Evolutionary conservation across 1,140 invertebrate genomes (phyloP).

Genomic region (Drosophila leontia): DNA sequence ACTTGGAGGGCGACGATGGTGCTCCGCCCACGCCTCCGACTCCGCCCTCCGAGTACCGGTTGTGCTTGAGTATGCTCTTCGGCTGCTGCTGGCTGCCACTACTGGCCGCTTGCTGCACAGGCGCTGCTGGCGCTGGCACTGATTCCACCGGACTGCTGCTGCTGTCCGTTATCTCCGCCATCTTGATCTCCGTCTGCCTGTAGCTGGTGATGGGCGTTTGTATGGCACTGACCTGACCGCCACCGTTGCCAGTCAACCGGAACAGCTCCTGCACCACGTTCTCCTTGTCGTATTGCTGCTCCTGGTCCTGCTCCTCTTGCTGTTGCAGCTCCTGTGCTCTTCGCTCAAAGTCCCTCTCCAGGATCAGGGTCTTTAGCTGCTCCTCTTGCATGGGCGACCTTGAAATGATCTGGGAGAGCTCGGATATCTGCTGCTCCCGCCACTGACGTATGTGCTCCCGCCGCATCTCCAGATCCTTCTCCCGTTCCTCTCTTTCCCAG

Average conservation of each 20-base stretch:
- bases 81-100: slow-evolving; percentile 55
- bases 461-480: slow-evolving; percentile 87
- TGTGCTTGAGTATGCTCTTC: slow-evolving; percentile 84
- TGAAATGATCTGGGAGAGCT: slow-evolving; percentile 89
- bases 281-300: slow-evolving; percentile 85
- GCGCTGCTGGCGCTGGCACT: slow-evolving; percentile 6
- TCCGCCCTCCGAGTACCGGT: slow-evolving; percentile 76
- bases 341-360: slow-evolving; percentile 95
- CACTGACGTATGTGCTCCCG: slow-evolving; percentile 86
- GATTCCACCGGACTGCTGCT: slow-evolving; percentile 46
- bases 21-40: slow-evolving; percentile 46
- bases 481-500: slow-evolving; percentile 95
- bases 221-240: slow-evolving; percentile 72
- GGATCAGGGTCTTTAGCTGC: slow-evolving; percentile 91
- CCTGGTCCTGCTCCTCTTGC: slow-evolving; percentile 91
- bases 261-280: slow-evolving; percentile 81
- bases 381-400: slow-evolving; percentile 93
- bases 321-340: slow-evolving; percentile 91
- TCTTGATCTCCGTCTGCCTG: slow-evolving; percentile 81
- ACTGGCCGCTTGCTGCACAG: background rate
- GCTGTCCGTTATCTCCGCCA: slow-evolving; percentile 68
- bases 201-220: slow-evolving; percentile 78
- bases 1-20: slow-evolving; percentile 83
- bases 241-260: slow-evolving; percentile 52
- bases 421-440: slow-evolving; percentile 94